These are phyloP conservation scores for Lacanobia wlatinum DNA, from an alignment of 2,888 invertebrate species.

Conservation along the genomic window DNA sequence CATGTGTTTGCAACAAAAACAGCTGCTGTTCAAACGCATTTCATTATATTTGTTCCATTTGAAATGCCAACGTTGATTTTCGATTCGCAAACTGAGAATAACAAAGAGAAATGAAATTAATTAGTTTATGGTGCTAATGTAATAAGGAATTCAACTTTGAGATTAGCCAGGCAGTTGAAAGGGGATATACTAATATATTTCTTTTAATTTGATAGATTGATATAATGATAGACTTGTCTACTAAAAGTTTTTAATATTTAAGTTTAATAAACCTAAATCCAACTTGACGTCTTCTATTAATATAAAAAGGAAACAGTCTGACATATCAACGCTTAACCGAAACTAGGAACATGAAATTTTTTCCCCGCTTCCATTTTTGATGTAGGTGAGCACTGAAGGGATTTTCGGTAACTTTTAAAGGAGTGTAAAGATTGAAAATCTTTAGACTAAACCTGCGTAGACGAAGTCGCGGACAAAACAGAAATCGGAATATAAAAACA, in stretches of 20 bases:
- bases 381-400: too few species aligned
- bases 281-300: background rate
- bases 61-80: conserved; percentile 15
- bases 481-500: too few species aligned
- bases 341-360: too few species aligned
- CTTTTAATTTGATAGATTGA: conserved; percentile 2
- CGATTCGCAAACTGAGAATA: conserved; percentile 7
- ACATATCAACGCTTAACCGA: too few species aligned
- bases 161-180: conserved; percentile 22
- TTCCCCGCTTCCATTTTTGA: too few species aligned
- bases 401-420: too few species aligned
- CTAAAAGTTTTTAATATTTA: background rate
- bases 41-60: background rate
- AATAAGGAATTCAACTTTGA: conserved; percentile 22
- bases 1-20: background rate
- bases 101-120: conserved; percentile 28
- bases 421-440: too few species aligned
- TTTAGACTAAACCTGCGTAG: too few species aligned
- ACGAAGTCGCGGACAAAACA: too few species aligned
- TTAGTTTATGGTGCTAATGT: conserved; percentile 25
- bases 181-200: background rate
- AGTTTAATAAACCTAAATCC: background rate
- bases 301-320: too few species aligned
- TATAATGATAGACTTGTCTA: too few species aligned
- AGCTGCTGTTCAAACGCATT: background rate